Evolutionary conservation across 2,888 invertebrate species (phyloP), one percentile per base, ranked within the genome.

Genomic region (Acrocyrtus sp.): DNA sequence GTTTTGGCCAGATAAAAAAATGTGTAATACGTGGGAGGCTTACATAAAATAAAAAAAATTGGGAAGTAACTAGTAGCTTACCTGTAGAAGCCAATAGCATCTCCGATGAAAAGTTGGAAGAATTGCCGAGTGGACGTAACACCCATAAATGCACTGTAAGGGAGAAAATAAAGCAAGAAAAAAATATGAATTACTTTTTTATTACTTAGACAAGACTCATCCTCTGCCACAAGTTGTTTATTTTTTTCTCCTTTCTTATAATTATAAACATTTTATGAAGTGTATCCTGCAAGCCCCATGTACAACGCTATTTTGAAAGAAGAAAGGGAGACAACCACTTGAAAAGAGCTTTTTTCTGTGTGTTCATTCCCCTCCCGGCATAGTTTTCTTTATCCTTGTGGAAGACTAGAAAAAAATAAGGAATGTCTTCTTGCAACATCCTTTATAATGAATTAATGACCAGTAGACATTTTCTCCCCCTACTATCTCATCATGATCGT

Each of bases 51-150:
- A n/a, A n/a, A n/a, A n/a, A n/a, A n/a, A n/a, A n/a, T n/a, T n/a
- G n/a, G n/a, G n/a, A n/a, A n/a, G n/a, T n/a, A n/a, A n/a, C n/a
- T n/a, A 15, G 8, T 24, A 19, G 22, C 85, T 87, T 87, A 95
- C 95, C 91, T 95, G 94, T 82, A 98, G 88, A 74, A 98, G 90
- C 96, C 97, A 98, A 87, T 98, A 99, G 86, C 97, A 97, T 84
- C 98, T 89, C 83, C 98, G 90, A 86, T 99, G 98, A 88, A 99
- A 99, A 79, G 98, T 98, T 73, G 98, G 97, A 83, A 99, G 88
- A 83, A 99, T 96, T 78, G 98, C 98, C 68, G 98, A 98, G 87
- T 98, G 98, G 78, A 98, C 98, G 87, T 99, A 99, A 85, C 98
- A 98, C 69, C 98, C 98, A 86, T 97, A 97, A 84, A 98, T 98